phyloP scores from a whole-genome alignment of 2,888 invertebrate genomes.

The Eristalis arbustorum region DNA sequence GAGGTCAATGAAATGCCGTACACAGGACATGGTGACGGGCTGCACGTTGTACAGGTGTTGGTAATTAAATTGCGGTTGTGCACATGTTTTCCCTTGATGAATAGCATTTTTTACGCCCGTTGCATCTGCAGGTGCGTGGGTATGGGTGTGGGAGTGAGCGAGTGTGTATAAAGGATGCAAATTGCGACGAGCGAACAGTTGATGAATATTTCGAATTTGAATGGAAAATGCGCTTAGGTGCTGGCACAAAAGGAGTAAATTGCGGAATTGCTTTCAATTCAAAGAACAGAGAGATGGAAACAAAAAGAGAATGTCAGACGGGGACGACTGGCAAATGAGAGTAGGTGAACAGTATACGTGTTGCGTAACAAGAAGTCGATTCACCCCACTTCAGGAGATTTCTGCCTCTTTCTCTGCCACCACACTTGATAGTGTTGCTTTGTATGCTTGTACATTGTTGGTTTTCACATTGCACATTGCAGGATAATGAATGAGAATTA shows the following conservation, averaged over 20 bases:
- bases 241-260: slow-evolving; percentile 11
- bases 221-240: slow-evolving; percentile 9
- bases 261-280: slow-evolving; percentile 6
- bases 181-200: not conserved
- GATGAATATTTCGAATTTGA: slow-evolving; percentile 15
- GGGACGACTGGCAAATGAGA: not conserved
- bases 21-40: slow-evolving; percentile 14
- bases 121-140: slow-evolving; percentile 22
- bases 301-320: not conserved
- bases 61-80: slow-evolving; percentile 59
- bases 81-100: slow-evolving; percentile 63
- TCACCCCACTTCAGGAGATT: slow-evolving; percentile 10
- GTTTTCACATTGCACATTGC: not conserved
- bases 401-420: not conserved
- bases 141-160: not conserved
- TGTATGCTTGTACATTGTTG: not conserved
- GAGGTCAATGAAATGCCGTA: slow-evolving; percentile 77
- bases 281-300: not conserved
- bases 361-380: slow-evolving; percentile 39
- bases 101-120: slow-evolving; percentile 57
- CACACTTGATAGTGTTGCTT: not conserved
- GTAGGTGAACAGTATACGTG: not conserved
- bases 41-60: slow-evolving; percentile 41
- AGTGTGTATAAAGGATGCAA: slow-evolving; percentile 12
- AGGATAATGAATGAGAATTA: slow-evolving; percentile 1